Evolutionary conservation across 1,140 invertebrate genomes (phyloP), one percentile per base, ranked within the genome.

Genomic region (Bicyclus anynana): DNA sequence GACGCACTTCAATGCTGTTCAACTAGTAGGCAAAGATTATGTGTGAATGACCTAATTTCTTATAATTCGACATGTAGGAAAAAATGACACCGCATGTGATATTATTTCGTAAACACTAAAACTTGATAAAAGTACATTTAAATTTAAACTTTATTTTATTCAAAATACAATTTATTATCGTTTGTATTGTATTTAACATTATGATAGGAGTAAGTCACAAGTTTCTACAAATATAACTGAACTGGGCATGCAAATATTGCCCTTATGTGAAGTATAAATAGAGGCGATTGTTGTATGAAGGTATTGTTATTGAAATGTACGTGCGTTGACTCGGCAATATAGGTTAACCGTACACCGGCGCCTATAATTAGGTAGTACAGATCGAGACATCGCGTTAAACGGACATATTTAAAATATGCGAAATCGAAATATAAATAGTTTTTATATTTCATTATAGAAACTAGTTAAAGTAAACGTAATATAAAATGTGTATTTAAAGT

Each of bases 321-420:
- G 13, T 44, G 47, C 17, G 48, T 58, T 51, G 52, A 53, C 57
- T 40, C 3, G 13, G 37, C 17, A 40, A 40, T 33, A 40, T 40
- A 17, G 37, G 37, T 14, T 40, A 40, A 40, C 16, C 37, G 37
- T 40, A 40, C 37, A 40, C 13, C 37, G 16, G 50, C 40, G 12
- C 20, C 26, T 53, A 59, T 48, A 53, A 59, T 49, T 59, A 59
- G 50, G 42, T 59, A 59, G 57, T 59, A 6, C 42, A 40, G 10
- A 33, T 42, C 50, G 44, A 10, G 23, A 29, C 9, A 49, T 35
- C 50, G 51, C 38, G 2, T 21, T 27, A 40, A 16, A 35, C 44
- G 16, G 57, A 42, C 42, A 50, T 10, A 14, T 13, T 17, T 40
- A 40, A 40, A 40, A 40, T 40, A 40, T 40, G 37, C 37, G 13